Evolutionary conservation across 2,888 invertebrate species (phyloP).

Genomic region (Caenorhabditis angaria): DNA sequence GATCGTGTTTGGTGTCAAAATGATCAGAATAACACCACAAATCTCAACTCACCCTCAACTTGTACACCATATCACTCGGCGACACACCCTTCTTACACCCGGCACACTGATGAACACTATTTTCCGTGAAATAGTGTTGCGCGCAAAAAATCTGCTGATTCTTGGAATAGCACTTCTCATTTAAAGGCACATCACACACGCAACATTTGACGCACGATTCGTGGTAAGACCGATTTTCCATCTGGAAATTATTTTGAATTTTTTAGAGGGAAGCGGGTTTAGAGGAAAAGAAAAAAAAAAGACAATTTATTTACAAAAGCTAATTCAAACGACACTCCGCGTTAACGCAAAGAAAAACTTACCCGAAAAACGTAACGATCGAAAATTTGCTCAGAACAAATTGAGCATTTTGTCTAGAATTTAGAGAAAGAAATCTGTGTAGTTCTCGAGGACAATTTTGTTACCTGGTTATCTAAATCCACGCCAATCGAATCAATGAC

Average conservation of each 20-base stretch:
- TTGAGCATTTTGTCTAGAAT: constrained; percentile 44
- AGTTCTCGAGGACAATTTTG: not conserved
- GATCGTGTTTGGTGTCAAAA: too few species aligned
- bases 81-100: constrained; percentile 66
- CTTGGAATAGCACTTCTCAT: constrained; percentile 96
- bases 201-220: constrained; percentile 94
- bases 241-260: constrained; percentile 40
- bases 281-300: not conserved
- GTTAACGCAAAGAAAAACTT: constrained; percentile 18
- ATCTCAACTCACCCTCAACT: constrained; percentile 53
- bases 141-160: constrained; percentile 96
- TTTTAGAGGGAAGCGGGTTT: too few species aligned
- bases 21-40: too few species aligned
- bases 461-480: constrained; percentile 47
- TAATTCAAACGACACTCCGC: constrained; percentile 8
- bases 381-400: constrained; percentile 39
- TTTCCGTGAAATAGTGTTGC: constrained; percentile 83
- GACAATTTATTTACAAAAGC: not conserved
- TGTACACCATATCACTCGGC: constrained; percentile 69
- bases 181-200: constrained; percentile 90
- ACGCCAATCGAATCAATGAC: constrained; percentile 62
- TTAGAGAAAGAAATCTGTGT: not conserved
- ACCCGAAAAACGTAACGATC: constrained; percentile 42
- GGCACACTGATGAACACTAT: constrained; percentile 61
- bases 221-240: constrained; percentile 80